These are phyloP conservation scores for Camponotus pennsylvanicus DNA, from an alignment of 1,140 invertebrate genomes.

Conservation along the genomic window DNA sequence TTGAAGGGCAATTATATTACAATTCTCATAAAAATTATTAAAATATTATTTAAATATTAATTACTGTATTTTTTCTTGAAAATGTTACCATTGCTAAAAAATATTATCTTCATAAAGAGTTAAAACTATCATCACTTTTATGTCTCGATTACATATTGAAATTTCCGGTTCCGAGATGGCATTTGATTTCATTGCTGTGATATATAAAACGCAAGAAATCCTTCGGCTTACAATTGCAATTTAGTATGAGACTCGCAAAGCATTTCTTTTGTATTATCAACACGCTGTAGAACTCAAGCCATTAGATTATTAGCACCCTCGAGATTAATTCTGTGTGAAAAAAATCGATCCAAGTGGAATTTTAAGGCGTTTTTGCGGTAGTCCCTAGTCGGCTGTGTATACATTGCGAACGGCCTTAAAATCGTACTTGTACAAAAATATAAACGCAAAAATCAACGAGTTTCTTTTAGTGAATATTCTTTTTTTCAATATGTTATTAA, in stretches of 20 bases:
- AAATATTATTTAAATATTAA: background rate
- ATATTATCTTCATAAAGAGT: background rate
- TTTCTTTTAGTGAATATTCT: slow-evolving; percentile 67
- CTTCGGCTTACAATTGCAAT: slow-evolving; percentile 64
- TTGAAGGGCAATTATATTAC: background rate
- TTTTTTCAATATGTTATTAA: slow-evolving; percentile 77
- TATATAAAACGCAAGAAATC: slow-evolving; percentile 52
- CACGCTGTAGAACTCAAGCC: slow-evolving; percentile 65
- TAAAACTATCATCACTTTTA: background rate
- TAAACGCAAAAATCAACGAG: slow-evolving; percentile 76
- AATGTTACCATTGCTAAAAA: background rate
- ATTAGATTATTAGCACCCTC: slow-evolving; percentile 67
- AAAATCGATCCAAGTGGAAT: slow-evolving; percentile 67
- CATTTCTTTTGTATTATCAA: slow-evolving; percentile 65
- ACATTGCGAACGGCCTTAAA: slow-evolving; percentile 66
- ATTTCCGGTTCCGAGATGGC: background rate
- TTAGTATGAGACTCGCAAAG: slow-evolving; percentile 63
- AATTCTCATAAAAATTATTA: background rate
- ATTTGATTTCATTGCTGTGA: background rate
- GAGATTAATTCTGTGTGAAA: slow-evolving; percentile 59
- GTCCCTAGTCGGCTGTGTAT: slow-evolving; percentile 50
- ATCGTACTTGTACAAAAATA: slow-evolving; percentile 69
- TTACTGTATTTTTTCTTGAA: background rate
- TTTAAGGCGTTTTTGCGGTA: slow-evolving; percentile 69
- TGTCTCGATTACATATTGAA: background rate